Evolutionary conservation across 2,888 invertebrate species (phyloP).

Genomic region (Drosophila putrida): DNA sequence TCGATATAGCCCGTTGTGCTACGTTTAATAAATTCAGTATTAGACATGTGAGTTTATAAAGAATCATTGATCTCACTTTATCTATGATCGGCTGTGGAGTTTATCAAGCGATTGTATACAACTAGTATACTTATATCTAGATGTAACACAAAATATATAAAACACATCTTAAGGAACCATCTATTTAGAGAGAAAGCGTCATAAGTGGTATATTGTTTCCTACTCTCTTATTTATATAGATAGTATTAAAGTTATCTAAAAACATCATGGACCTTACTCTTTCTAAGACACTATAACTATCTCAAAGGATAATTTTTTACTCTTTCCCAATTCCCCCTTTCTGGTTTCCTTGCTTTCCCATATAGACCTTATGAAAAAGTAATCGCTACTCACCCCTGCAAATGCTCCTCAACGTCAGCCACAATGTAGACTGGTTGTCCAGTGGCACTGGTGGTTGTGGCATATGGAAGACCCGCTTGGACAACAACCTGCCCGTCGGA

Average conservation of each 20-base stretch:
- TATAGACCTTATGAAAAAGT: neutral
- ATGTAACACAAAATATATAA: neutral
- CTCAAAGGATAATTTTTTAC: neutral
- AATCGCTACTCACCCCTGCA: conserved; percentile 84
- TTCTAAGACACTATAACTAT: too few species aligned
- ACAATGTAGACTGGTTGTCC: conserved; percentile 85
- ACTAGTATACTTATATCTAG: neutral
- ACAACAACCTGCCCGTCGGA: conserved; percentile 85
- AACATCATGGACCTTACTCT: too few species aligned
- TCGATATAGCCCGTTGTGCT: too few species aligned
- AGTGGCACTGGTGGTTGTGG: conserved; percentile 80
- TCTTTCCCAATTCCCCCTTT: too few species aligned
- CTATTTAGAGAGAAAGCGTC: too few species aligned
- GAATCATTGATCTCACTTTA: too few species aligned
- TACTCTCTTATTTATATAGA: too few species aligned
- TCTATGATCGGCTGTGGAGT: neutral
- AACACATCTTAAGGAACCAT: neutral
- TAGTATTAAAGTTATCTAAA: too few species aligned
- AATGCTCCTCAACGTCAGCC: conserved; percentile 84
- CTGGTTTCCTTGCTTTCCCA: too few species aligned
- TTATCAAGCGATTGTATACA: neutral
- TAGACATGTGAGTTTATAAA: too few species aligned
- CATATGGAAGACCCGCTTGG: conserved; percentile 85
- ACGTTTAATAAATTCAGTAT: too few species aligned
- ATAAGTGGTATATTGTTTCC: too few species aligned